Conservation (phyloP, 2,888 invertebrate genomes). For the Vesta saturnalis region DNA sequence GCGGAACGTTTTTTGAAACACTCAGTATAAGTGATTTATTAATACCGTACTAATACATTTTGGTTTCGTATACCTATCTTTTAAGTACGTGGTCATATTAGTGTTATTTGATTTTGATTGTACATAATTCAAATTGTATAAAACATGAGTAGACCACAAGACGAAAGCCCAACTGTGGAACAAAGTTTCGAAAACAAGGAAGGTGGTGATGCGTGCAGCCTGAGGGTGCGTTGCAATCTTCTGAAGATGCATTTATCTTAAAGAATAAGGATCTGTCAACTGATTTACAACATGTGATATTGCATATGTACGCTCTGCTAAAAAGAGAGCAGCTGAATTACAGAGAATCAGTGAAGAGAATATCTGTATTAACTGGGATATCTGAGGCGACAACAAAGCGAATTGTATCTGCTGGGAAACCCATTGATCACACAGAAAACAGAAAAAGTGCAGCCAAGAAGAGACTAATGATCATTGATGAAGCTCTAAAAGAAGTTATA, state of each 20-base stretch:
- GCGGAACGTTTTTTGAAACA: no score
- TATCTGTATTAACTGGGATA: not conserved
- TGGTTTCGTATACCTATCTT: no score
- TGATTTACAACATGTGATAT: not conserved
- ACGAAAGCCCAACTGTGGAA: not conserved
- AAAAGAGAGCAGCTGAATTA: not conserved
- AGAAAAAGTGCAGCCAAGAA: not conserved
- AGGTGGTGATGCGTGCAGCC: not conserved
- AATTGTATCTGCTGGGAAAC: not conserved
- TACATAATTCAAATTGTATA: no score
- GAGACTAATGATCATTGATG: constrained; percentile 4
- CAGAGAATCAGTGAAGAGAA: not conserved
- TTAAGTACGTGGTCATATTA: no score
- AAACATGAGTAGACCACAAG: no score
- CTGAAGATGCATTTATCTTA: not conserved
- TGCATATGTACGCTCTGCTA: not conserved
- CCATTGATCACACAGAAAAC: not conserved
- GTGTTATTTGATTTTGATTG: no score
- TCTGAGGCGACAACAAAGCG: not conserved
- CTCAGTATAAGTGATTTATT: not conserved
- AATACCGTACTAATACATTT: not conserved
- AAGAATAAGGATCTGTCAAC: not conserved
- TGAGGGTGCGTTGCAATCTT: not conserved
- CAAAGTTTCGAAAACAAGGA: not conserved
- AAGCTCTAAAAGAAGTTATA: not conserved